phyloP scores from a whole-genome alignment of 1,140 invertebrate genomes.

The Penaeus chinensis region DNA sequence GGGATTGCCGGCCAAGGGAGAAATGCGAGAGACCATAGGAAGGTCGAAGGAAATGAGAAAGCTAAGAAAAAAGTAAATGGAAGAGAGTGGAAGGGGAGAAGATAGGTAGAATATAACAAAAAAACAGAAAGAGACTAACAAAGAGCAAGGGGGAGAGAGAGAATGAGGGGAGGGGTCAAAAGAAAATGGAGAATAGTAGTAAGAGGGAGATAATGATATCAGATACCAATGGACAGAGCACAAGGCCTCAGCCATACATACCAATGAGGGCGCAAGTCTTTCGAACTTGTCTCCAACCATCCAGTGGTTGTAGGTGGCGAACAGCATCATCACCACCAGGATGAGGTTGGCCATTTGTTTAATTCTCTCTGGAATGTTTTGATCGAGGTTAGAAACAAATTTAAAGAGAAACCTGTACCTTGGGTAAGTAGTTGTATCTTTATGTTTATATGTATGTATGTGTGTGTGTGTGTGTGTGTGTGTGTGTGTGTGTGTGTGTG shows the following conservation, averaged over 20 bases:
- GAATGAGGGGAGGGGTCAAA: neutral
- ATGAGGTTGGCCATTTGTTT: slow-evolving; percentile 55
- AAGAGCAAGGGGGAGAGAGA: neutral
- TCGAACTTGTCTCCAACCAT: slow-evolving; percentile 61
- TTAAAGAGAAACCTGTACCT: too few relatives aligned
- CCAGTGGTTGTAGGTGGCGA: slow-evolving; percentile 60
- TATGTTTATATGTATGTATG: too few relatives aligned
- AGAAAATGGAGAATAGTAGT: neutral
- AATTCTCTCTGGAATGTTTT: slow-evolving; percentile 39
- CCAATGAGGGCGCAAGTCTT: slow-evolving; percentile 58
- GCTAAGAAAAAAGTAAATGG: neutral
- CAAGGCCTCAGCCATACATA: neutral
- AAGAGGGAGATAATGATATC: neutral
- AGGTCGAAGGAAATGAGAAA: too few relatives aligned
- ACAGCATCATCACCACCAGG: slow-evolving; percentile 54
- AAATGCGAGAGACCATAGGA: too few relatives aligned
- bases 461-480: too few relatives aligned
- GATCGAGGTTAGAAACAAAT: too few relatives aligned
- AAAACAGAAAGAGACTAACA: neutral
- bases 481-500: too few relatives aligned
- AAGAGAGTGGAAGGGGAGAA: neutral
- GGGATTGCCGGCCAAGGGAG: too few relatives aligned
- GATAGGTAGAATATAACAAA: neutral
- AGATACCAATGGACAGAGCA: slow-evolving; percentile 77
- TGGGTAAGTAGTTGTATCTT: too few relatives aligned